Evolutionary conservation across 1,140 invertebrate species (phyloP), one percentile per base, ranked within the genome.

Genomic region (Drosophila persimilis): DNA sequence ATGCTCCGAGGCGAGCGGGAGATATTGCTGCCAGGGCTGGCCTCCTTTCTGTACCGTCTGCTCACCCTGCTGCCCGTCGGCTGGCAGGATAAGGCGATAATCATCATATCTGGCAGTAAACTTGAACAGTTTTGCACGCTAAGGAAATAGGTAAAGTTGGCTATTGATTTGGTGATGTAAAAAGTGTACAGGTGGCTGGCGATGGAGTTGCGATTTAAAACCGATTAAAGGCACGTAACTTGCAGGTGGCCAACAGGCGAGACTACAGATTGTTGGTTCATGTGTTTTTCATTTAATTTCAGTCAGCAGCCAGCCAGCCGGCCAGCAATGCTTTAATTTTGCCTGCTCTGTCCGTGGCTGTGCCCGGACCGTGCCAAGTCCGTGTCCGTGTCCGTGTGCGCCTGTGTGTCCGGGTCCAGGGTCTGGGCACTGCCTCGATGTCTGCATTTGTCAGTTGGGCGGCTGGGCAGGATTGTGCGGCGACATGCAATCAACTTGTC

Each of bases 401-500:
- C 9, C 15, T 11, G 15, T 47, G 52, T 56, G 43, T 43, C 35
- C 47, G 11, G 20, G 31, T 31, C 7, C 24, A 0, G 24, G 24
- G 48, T 62, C 57, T 46, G 51, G 48, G 55, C 56, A 53, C 47
- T 44, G 70, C 60, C 60, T 73, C 47, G 61, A 56, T 52, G 52
- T 60, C 76, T 80, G 76, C 71, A 57, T 53, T 67, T 80, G 79
- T 62, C 70, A 78, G 60, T 43, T 64, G 59, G 65, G 8, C 29
- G 22, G 41, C 35, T 43, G 29, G 41, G 43, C 39, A 45, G 67
- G 43, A 41, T 8, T 35, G 9, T 47, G 73, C 69, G 48, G 24
- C 62, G 64, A 73, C 71, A 73, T 76, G 76, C 80, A 84, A 85
- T 80, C 80, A 77, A 85, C 76, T 85, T 80, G 76, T 85, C 80